phyloP scores from a whole-genome alignment of 2,888 invertebrate species.

The Eilema depressum region DNA sequence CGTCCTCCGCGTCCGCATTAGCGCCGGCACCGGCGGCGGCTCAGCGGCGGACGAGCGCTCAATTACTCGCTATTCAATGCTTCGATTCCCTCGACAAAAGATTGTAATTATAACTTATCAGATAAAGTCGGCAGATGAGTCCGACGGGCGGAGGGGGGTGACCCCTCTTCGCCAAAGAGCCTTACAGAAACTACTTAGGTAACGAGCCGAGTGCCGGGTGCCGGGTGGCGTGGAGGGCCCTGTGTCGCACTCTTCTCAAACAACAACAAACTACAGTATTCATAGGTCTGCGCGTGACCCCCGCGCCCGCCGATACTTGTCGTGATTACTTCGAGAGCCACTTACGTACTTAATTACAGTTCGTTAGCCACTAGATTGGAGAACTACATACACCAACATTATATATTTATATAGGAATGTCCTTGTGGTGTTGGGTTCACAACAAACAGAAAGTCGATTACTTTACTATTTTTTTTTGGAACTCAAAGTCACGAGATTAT shows the following conservation, averaged over 20 bases:
- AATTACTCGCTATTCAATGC: not conserved
- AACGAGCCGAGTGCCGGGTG: not conserved
- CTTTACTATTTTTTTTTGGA: too few species aligned
- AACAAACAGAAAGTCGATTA: too few species aligned
- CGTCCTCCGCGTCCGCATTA: not conserved
- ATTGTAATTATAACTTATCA: conserved; percentile 4
- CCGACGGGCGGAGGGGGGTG: not conserved
- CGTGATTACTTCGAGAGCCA: not conserved
- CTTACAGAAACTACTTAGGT: not conserved
- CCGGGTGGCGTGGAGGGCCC: too few species aligned
- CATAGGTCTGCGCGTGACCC: not conserved
- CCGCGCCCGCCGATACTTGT: not conserved
- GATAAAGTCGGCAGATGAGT: not conserved
- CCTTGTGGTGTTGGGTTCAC: too few species aligned
- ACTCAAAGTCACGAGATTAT: too few species aligned
- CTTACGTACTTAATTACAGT: not conserved
- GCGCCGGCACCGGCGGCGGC: not conserved
- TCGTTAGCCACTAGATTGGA: not conserved
- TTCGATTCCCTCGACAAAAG: conserved; percentile 4
- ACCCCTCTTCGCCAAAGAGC: not conserved
- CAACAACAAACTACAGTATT: conserved; percentile 1
- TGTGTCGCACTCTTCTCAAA: not conserved
- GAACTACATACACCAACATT: not conserved
- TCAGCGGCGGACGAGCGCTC: not conserved
- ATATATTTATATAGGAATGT: too few species aligned